These are phyloP conservation scores for Diorhabda sublineata DNA, from an alignment of 1,140 invertebrate genomes.

Conservation along the genomic window DNA sequence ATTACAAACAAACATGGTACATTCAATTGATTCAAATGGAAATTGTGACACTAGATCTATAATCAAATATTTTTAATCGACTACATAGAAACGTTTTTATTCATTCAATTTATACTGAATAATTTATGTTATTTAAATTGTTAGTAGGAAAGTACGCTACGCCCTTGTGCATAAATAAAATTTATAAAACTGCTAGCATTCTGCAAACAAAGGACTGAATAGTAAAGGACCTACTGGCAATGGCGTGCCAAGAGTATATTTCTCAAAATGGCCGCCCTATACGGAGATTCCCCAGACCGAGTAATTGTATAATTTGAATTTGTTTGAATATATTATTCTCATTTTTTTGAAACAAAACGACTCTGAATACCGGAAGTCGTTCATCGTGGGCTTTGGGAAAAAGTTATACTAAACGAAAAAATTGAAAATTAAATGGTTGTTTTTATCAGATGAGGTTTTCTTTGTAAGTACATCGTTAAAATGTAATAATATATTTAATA, in stretches of 20 bases:
- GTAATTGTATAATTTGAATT: conserved; percentile 3
- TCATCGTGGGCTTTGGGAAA: neutral
- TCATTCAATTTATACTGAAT: too few relatives aligned
- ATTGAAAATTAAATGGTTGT: neutral
- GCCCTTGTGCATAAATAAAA: neutral
- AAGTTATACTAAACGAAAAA: neutral
- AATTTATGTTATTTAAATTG: too few relatives aligned
- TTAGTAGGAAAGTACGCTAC: neutral
- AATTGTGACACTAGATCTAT: too few relatives aligned
- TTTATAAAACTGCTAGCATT: neutral
- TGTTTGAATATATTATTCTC: conserved; percentile 1
- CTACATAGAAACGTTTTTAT: too few relatives aligned
- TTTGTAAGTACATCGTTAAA: neutral
- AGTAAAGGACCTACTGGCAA: neutral
- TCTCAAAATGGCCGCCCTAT: conserved; percentile 1
- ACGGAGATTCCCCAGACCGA: neutral
- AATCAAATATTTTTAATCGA: too few relatives aligned
- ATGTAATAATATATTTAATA: neutral
- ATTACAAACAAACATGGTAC: too few relatives aligned
- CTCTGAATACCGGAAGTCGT: neutral
- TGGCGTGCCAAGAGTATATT: conserved; percentile 1
- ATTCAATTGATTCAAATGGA: too few relatives aligned
- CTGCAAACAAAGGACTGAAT: neutral
- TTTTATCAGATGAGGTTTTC: conserved; percentile 2
- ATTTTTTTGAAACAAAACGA: neutral